A percentile compares a stretch with the other conserved stretches of the same genome.
Conservation (phyloP, 2,113 vertebrate genomes). For the Vombatus ursinus region DNA sequence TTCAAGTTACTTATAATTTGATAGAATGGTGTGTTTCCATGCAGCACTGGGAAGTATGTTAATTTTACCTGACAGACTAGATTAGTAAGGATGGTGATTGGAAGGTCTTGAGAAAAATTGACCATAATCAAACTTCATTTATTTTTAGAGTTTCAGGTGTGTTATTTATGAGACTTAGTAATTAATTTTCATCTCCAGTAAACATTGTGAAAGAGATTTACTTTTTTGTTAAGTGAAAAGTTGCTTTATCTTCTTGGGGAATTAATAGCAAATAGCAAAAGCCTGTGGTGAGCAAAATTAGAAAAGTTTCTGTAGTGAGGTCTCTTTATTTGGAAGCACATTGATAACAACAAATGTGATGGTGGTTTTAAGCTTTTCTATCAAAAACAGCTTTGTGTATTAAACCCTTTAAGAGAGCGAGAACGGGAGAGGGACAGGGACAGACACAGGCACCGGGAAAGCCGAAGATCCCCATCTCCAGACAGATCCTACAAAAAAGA, state of each 20-base stretch:
- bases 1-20: constrained; percentile 29
- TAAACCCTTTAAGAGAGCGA: constrained; percentile 83
- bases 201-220: constrained; percentile 13
- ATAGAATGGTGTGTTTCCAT: constrained; percentile 36
- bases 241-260: constrained; percentile 21
- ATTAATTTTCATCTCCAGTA: neutral
- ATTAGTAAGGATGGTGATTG: constrained; percentile 23
- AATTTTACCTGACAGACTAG: constrained; percentile 32
- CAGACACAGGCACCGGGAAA: constrained; percentile 92
- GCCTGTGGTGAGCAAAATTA: constrained; percentile 28
- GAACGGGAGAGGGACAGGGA: constrained; percentile 90
- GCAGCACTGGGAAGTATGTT: constrained; percentile 20
- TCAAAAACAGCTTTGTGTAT: constrained; percentile 76
- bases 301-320: constrained; percentile 20
- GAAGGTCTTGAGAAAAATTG: constrained; percentile 40
- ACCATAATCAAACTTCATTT: constrained; percentile 27
- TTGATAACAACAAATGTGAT: constrained; percentile 51
- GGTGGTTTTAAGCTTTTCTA: constrained; percentile 70
- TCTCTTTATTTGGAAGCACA: constrained; percentile 44
- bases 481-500: constrained; percentile 92
- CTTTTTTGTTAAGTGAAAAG: neutral
- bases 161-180: constrained; percentile 45
- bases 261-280: constrained; percentile 44
- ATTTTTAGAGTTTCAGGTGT: constrained; percentile 15
- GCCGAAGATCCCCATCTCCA: constrained; percentile 88